Evolutionary conservation across 2,113 vertebrate species (phyloP).

Genomic region (Marmota flaviventris): DNA sequence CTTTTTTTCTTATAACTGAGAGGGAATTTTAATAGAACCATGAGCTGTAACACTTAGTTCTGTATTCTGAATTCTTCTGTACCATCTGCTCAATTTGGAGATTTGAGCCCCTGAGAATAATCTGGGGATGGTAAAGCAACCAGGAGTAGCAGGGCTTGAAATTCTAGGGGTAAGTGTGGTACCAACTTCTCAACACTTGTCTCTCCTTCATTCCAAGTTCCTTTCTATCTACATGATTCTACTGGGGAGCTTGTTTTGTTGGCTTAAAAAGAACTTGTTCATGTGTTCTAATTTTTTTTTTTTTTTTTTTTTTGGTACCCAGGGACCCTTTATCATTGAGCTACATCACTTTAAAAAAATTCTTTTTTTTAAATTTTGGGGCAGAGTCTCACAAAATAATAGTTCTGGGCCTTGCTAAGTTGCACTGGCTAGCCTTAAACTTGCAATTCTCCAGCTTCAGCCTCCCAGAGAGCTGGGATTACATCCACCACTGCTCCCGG

Average conservation of each 20-base stretch:
- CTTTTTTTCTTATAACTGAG: conserved; percentile 35
- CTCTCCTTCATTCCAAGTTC: background rate
- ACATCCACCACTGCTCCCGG: no score
- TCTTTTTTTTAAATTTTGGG: no score
- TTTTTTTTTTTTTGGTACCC: no score
- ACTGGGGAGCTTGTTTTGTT: background rate
- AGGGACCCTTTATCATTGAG: no score
- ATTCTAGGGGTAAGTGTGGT: accelerated
- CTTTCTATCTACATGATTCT: background rate
- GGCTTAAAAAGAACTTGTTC: background rate
- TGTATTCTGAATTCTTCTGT: background rate
- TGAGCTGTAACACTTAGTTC: background rate
- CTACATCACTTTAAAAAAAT: no score
- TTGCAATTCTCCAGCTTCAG: no score
- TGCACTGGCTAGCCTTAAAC: no score
- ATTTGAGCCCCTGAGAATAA: background rate
- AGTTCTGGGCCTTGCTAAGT: no score
- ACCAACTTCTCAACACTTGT: background rate
- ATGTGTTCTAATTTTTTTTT: background rate
- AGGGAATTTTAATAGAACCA: conserved; percentile 54
- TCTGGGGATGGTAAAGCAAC: background rate
- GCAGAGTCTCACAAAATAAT: no score
- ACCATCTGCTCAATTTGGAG: background rate
- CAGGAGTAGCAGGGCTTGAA: accelerated
- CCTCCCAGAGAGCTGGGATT: no score